Evolutionary conservation across 1,140 invertebrate species (phyloP).

Genomic region (Drosophila pandora): DNA sequence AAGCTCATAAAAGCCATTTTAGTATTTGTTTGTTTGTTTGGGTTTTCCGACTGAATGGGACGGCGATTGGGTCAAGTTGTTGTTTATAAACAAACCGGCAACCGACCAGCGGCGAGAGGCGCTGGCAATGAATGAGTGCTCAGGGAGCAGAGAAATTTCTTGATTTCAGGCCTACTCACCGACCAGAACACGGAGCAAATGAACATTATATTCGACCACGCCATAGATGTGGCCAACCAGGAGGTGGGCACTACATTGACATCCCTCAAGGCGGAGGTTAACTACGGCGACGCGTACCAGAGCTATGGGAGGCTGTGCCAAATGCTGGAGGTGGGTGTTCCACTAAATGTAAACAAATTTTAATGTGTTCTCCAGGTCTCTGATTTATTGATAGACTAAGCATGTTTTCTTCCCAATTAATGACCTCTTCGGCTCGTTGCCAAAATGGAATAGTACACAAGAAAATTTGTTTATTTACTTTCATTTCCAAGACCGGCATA

Average conservation of each 20-base stretch:
- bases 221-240: conserved; percentile 71
- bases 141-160: not conserved
- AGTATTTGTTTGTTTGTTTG: conserved; percentile 76
- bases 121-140: conserved; percentile 1
- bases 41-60: conserved; percentile 43
- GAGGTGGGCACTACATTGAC: conserved; percentile 53
- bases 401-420: not conserved
- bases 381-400: not conserved
- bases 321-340: conserved; percentile 76
- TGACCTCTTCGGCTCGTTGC: not conserved
- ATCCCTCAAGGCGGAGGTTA: conserved; percentile 63
- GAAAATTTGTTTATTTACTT: not conserved
- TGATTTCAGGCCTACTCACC: conserved; percentile 69
- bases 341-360: not conserved
- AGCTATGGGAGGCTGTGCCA: conserved; percentile 82
- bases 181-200: conserved; percentile 72
- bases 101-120: not conserved
- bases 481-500: conserved; percentile 85
- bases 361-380: not conserved
- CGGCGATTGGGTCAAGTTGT: conserved; percentile 67
- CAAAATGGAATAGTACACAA: not conserved
- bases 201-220: conserved; percentile 76
- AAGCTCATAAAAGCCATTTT: conserved; percentile 74
- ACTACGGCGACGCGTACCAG: conserved; percentile 83
- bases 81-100: conserved; percentile 77